Percentiles rank a stretch among this genome's conserved stretches.
These are phyloP conservation scores for Pollenia angustigena DNA, from an alignment of 2,888 invertebrate species.

Conservation along the genomic window DNA sequence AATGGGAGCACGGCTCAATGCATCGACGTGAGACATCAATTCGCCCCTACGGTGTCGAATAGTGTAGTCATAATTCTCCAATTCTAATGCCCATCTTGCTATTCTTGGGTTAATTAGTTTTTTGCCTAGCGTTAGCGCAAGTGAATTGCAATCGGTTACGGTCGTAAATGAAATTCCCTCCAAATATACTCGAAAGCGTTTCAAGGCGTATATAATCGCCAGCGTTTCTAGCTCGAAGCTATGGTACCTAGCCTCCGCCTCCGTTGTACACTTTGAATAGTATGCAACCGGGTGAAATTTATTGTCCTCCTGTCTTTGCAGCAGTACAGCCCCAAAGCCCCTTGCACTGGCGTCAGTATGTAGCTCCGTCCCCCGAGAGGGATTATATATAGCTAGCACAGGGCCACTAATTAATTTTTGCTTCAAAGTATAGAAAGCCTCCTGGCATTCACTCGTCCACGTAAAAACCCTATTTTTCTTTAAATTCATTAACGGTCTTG, in stretches of 20 bases:
- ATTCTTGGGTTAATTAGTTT: too few species aligned
- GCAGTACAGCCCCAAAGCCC: slow-evolving; percentile 78
- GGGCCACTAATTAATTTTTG: slow-evolving; percentile 64
- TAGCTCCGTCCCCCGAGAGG: neutral
- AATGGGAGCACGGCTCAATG: too few species aligned
- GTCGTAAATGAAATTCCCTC: too few species aligned
- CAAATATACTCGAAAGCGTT: too few species aligned
- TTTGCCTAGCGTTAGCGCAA: too few species aligned
- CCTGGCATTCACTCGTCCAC: slow-evolving; percentile 38
- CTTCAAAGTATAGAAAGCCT: slow-evolving; percentile 59
- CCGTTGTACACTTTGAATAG: slow-evolving; percentile 77
- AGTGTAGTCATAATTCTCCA: too few species aligned
- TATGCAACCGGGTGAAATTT: slow-evolving; percentile 78
- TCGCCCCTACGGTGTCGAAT: too few species aligned
- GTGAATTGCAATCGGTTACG: too few species aligned
- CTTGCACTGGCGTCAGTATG: slow-evolving; percentile 75
- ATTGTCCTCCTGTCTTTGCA: slow-evolving; percentile 76
- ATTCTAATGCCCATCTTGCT: too few species aligned
- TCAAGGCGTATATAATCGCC: slow-evolving; percentile 72
- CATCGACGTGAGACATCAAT: too few species aligned
- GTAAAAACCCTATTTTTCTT: slow-evolving; percentile 21
- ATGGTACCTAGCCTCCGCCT: slow-evolving; percentile 76
- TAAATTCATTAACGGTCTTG: slow-evolving; percentile 4
- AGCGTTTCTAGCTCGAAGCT: slow-evolving; percentile 79
- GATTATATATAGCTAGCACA: slow-evolving; percentile 31